Base-by-base conservation (phyloP, 1,140 invertebrate genomes). In the Trichonephila inaurata region DNA sequence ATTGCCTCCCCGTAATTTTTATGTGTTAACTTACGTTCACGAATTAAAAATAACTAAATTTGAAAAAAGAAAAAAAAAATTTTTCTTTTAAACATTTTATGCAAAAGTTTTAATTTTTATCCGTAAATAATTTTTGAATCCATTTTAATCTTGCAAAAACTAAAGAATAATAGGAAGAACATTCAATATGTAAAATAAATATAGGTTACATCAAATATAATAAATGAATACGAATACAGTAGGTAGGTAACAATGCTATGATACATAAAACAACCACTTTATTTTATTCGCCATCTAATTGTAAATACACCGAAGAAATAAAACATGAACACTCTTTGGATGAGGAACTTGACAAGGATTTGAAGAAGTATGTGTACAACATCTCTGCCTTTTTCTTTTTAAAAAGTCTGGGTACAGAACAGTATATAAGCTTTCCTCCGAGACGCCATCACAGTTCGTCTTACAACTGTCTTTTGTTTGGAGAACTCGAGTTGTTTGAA, bases 301-400 rank as follows among this genome's bases (percentile, higher is more conserved):
- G 58, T 88, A 64, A 64, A 88, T 66, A 88, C 60, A 88, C 61
- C 86, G 61, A 88, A 88, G 86, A 88, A 88, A 88, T 88, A 88
- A 88, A 92, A 93, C 69, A 88, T 93, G 86, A 93, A 93, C 92
- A 93, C 92, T 93, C 92, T 93, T 93, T 89, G 92, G 92, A 69
- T 64, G 61, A 93, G 92, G 92, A 93, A 93, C 92, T 93, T 93
- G 92, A 93, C 66, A 93, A 88, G 92, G 92, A 86, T 86, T 81
- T 88, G 92, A 89, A 77, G 85, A 88, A 93, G n/a, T 72, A 40
- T 89, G 33, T 24, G 61, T n/a, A 72, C n/a, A 88, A 88, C 6
- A 66, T 88, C 86, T 88, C 28, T 64, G 24, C 66, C 66, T 24
- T 24, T 69, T 28, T 69, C 66, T 19, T 77, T 40, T 14, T 28